Base-by-base conservation (phyloP, 2,888 invertebrate genomes). In the Hyppa rectilinea region DNA sequence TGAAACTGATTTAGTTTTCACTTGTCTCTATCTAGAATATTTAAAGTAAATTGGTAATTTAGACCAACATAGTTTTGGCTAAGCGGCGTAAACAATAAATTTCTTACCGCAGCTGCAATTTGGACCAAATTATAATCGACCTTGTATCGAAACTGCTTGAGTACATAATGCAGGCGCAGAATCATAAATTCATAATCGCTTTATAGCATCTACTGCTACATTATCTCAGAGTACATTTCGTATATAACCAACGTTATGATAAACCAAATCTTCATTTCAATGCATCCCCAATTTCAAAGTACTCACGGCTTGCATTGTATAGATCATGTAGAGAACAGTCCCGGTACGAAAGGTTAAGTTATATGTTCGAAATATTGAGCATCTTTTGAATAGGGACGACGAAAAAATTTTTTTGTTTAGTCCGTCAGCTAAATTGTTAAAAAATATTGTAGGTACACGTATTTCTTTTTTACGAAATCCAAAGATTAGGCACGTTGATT, bases 171-270 rank as follows among this genome's bases (percentile, higher is more conserved):
- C 12, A 34, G 29, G 6, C 14, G 23, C 9, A 40, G n/a, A 2
- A 52, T 26, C 14, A 43, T 52, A 43, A 58, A 6, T 36, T 36
- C 26, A 17, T 50, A 40, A 71, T 55, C 20, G 40, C 29, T 56
- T 63, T 12, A 14, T 36, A 45, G 38, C 38, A 9, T 4, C 23
- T 50, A 14, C 7, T 34, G 14, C 23, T 50, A n/a, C 23, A 56
- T 26, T 49, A 50, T 71, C 4, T 43, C 3, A 38, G 10, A 38
- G 45, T 7, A 7, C 6, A 36, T 50, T 72, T 31, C 6, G 9
- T 2, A 63, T 2, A 36, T 10, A 31, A 49, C 20, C 1, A 14
- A 45, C n/a, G 29, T 58, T 26, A 50, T 17, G 10, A 40, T 2
- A 20, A 59, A 7, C 4, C 12, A 23, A 50, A 50, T 52, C 14